phyloP scores from a whole-genome alignment of 2,113 vertebrate genomes.

The Gracilinanus agilis region DNA sequence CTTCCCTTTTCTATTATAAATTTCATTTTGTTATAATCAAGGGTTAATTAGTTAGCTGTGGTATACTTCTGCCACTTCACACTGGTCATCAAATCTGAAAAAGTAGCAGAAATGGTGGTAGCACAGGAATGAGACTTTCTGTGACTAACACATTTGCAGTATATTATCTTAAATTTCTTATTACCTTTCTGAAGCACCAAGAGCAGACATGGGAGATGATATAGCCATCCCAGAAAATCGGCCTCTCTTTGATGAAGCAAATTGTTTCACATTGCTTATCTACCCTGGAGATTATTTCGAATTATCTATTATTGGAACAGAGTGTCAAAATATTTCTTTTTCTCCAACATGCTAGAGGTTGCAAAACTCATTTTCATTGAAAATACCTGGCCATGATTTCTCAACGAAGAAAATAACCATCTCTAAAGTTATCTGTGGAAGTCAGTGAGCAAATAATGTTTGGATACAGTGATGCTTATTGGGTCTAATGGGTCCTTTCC shows the following conservation, averaged over 20 bases:
- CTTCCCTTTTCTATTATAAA: slow-evolving; percentile 32
- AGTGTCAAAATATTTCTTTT: slow-evolving; percentile 74
- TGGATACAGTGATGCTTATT: slow-evolving; percentile 66
- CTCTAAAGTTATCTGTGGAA: slow-evolving; percentile 64
- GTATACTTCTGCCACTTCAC: neutral
- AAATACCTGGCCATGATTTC: slow-evolving; percentile 64
- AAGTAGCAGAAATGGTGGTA: neutral
- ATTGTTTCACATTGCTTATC: slow-evolving; percentile 62
- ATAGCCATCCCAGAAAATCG: slow-evolving; percentile 14
- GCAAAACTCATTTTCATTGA: slow-evolving; percentile 71
- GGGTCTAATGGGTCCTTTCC: slow-evolving; percentile 69
- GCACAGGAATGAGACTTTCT: neutral
- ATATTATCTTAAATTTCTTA: slow-evolving; percentile 48
- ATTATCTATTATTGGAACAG: slow-evolving; percentile 72
- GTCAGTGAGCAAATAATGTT: slow-evolving; percentile 58
- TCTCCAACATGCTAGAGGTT: slow-evolving; percentile 64
- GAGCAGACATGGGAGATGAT: slow-evolving; percentile 29
- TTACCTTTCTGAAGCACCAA: slow-evolving; percentile 21
- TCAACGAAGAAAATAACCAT: slow-evolving; percentile 60
- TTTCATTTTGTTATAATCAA: slow-evolving; percentile 47
- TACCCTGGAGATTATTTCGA: slow-evolving; percentile 58
- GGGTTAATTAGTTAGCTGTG: slow-evolving; percentile 62
- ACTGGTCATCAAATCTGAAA: slow-evolving; percentile 10
- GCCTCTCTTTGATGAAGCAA: slow-evolving; percentile 43
- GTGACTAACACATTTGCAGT: neutral